These are phyloP conservation scores for Cyprinus carpio DNA, from an alignment of 2,113 vertebrate genomes.

Conservation along the genomic window DNA sequence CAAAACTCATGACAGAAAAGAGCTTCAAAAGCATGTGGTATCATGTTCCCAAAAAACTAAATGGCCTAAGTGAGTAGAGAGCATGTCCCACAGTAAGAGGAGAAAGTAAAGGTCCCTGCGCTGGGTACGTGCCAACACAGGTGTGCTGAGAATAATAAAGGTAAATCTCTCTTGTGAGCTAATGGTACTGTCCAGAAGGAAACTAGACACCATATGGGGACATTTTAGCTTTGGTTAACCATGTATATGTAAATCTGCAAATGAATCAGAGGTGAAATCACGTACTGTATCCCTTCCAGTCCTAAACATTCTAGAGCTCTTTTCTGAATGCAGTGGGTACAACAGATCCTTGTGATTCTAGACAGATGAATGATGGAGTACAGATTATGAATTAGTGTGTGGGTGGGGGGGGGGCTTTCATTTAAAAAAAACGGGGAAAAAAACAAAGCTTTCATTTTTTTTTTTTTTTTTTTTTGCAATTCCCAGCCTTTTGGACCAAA, in stretches of 20 bases:
- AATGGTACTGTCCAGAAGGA: neutral
- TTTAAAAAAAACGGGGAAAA: too few species aligned
- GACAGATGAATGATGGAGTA: too few species aligned
- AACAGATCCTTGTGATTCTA: neutral
- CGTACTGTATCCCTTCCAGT: too few species aligned
- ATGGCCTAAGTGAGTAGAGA: neutral
- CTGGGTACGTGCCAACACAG: slow-evolving; percentile 23
- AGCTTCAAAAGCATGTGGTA: neutral
- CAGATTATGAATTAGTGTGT: too few species aligned
- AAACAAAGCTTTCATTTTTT: neutral
- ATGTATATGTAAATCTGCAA: neutral
- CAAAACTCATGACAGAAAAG: neutral
- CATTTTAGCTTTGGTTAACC: neutral
- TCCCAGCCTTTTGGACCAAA: neutral
- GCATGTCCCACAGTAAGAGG: neutral
- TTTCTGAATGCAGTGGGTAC: neutral
- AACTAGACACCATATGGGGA: neutral
- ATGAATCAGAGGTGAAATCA: neutral
- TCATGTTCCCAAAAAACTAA: slow-evolving; percentile 7
- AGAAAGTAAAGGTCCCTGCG: neutral
- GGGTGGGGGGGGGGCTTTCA: too few species aligned
- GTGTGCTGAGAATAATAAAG: slow-evolving; percentile 11
- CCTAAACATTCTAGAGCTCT: neutral
- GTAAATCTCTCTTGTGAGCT: neutral
- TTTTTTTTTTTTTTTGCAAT: too few species aligned